A percentile compares a stretch with the other conserved stretches of the same genome.
Conservation (phyloP, 2,113 vertebrate species). For the Myotis davidii region DNA sequence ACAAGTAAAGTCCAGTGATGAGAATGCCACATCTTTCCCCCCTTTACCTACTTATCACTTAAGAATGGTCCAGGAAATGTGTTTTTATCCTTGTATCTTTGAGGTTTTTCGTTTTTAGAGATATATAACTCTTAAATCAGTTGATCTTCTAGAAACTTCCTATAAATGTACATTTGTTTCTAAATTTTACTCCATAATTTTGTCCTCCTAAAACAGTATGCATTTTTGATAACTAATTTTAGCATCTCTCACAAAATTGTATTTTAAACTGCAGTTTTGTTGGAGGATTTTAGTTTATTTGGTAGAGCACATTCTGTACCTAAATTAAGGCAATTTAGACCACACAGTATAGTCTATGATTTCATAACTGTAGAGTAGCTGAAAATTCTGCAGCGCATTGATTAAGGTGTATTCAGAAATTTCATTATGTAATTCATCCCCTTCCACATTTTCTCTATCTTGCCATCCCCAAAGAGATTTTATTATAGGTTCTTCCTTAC, state of each 20-base stretch:
- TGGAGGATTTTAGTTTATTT: neutral
- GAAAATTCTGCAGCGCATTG: neutral
- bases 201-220: neutral
- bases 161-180: neutral
- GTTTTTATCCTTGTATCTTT: neutral
- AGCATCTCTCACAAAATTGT: neutral
- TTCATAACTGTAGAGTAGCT: neutral
- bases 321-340: conserved; percentile 38
- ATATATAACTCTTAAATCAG: neutral
- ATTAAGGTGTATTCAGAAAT: conserved; percentile 32
- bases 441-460: conserved; percentile 36
- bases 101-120: neutral
- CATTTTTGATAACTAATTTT: neutral
- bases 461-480: conserved; percentile 42
- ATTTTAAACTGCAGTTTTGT: neutral
- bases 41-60: neutral
- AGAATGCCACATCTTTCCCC: neutral
- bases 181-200: neutral
- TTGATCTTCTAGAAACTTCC: neutral
- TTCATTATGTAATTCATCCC: neutral
- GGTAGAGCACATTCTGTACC: neutral
- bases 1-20: neutral
- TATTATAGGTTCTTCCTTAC: conserved; percentile 40
- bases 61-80: neutral
- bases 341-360: neutral